Evolutionary conservation across 2,797 vertebrate species (phyloP).

Genomic region (Anas bahamensis): DNA sequence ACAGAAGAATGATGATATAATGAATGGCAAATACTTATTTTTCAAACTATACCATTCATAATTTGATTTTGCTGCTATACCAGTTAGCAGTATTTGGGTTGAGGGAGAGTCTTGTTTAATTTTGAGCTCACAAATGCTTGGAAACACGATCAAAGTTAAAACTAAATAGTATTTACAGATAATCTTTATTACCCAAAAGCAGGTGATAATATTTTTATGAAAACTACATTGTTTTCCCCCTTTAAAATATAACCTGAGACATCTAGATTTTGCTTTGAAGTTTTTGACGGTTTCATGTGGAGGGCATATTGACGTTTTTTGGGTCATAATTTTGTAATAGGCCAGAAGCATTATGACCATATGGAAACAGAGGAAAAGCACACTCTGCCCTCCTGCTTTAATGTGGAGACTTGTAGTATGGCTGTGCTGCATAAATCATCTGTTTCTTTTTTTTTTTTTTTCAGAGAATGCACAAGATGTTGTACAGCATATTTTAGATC

Average conservation of each 20-base stretch:
- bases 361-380: neutral
- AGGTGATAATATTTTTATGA: neutral
- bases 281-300: neutral
- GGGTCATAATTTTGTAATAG: neutral
- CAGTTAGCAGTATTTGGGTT: neutral
- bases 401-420: neutral
- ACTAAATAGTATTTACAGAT: neutral
- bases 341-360: neutral
- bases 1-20: neutral
- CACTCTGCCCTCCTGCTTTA: neutral
- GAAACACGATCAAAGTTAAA: neutral
- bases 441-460: neutral
- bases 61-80: neutral
- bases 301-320: neutral
- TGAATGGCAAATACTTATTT: neutral
- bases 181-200: neutral
- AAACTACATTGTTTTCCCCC: neutral
- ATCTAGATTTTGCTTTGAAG: neutral
- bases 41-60: neutral
- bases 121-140: neutral
- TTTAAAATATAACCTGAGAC: neutral
- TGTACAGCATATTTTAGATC: conserved; percentile 81
- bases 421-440: neutral
- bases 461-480: conserved; percentile 85
- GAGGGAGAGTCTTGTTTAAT: neutral